A percentile compares a stretch with the other conserved stretches of the same genome.
Conservation (phyloP, 1,140 invertebrate species). For the Brachystomella parvula region DNA sequence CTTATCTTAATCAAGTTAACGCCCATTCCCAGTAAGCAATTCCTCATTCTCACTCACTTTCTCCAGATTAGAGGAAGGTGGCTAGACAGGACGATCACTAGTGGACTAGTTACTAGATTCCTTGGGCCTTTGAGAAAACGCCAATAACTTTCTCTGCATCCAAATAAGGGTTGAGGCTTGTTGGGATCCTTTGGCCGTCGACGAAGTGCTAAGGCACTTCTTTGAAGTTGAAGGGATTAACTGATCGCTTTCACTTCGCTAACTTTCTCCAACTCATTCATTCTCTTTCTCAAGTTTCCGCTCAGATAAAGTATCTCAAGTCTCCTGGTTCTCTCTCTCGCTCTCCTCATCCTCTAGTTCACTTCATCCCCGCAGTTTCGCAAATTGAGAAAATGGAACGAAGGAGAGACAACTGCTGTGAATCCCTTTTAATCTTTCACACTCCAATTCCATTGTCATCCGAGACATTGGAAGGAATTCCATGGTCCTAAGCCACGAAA, state of each 20-base stretch:
- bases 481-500: not conserved
- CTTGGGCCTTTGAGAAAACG: not conserved
- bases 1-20: conserved; percentile 35
- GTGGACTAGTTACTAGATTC: too few relatives aligned
- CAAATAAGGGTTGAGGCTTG: not conserved
- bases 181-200: not conserved
- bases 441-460: conserved; percentile 6
- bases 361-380: not conserved
- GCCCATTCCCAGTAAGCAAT: not conserved
- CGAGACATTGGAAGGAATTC: not conserved
- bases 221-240: not conserved
- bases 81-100: too few relatives aligned
- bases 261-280: conserved; percentile 18
- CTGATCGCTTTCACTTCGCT: conserved; percentile 18
- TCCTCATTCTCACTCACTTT: conserved; percentile 3
- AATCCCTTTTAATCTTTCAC: conserved; percentile 8
- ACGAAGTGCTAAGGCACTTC: not conserved
- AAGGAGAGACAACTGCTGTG: not conserved
- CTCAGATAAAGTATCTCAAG: not conserved
- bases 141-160: not conserved
- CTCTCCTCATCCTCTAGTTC: too few relatives aligned
- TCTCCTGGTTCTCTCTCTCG: not conserved
- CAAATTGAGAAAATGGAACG: conserved; percentile 2
- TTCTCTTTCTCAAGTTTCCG: not conserved
- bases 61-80: not conserved